Conservation (phyloP, 2,797 vertebrate genomes). For the Rhodeus uyekii region DNA sequence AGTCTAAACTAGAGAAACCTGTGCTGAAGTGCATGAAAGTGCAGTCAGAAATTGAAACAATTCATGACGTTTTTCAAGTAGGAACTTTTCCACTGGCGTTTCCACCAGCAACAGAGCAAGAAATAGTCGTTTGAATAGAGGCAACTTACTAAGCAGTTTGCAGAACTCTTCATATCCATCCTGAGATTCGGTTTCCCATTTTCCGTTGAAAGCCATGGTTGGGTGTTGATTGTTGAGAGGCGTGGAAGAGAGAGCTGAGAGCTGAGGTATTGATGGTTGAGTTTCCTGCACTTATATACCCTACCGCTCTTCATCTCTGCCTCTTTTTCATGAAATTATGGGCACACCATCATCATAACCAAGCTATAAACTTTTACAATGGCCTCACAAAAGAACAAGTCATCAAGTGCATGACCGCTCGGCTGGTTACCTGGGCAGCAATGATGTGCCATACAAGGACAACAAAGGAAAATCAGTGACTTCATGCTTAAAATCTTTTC, state of each 20-base stretch:
- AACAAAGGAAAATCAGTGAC: constrained; percentile 9
- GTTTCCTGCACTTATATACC: constrained; percentile 67
- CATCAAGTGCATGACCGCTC: constrained; percentile 63
- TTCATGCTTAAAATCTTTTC: constrained; percentile 4
- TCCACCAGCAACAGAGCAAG: neutral
- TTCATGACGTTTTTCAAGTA: neutral
- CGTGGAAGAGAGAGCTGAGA: constrained; percentile 57
- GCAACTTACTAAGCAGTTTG: constrained; percentile 83
- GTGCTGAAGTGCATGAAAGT: neutral
- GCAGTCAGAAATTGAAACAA: too few species aligned
- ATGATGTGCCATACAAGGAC: neutral
- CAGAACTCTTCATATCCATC: constrained; percentile 91
- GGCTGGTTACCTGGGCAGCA: constrained; percentile 68
- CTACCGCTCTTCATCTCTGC: constrained; percentile 29
- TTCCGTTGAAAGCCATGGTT: constrained; percentile 88
- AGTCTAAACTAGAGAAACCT: neutral
- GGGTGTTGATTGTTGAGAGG: constrained; percentile 50
- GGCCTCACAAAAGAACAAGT: constrained; percentile 65
- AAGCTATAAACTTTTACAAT: constrained; percentile 64
- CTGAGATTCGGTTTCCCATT: constrained; percentile 86
- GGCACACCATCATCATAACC: constrained; percentile 58
- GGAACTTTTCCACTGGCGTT: neutral
- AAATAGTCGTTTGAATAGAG: neutral
- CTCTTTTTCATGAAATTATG: constrained; percentile 58
- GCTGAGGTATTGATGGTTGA: constrained; percentile 56